These are phyloP conservation scores for Megaceryle maxima DNA, from an alignment of 2,113 vertebrate genomes.

Conservation along the genomic window DNA sequence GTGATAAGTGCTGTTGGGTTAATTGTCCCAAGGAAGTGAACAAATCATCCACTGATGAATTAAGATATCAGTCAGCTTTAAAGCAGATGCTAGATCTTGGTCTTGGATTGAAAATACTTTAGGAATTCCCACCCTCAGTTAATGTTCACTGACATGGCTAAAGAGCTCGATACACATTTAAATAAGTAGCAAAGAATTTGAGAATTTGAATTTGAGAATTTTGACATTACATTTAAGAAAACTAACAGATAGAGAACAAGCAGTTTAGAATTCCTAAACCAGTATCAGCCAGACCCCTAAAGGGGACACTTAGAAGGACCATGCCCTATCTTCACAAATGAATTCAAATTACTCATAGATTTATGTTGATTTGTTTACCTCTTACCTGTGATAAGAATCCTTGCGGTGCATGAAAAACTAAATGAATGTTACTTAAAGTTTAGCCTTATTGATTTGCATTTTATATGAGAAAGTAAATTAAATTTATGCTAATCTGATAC, in stretches of 20 bases:
- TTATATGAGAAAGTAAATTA: slow-evolving; percentile 17
- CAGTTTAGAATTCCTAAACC: background rate
- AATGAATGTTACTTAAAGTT: slow-evolving; percentile 34
- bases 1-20: background rate
- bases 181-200: background rate
- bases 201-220: too few relatives aligned
- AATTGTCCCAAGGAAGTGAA: background rate
- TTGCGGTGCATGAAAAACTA: slow-evolving; percentile 7
- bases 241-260: background rate
- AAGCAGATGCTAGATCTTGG: background rate
- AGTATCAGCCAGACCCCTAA: background rate
- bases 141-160: background rate
- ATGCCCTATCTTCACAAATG: background rate
- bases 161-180: background rate
- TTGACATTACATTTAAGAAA: background rate
- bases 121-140: background rate
- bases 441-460: slow-evolving; percentile 53
- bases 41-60: background rate
- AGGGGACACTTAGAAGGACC: background rate
- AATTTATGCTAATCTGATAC: slow-evolving; percentile 42
- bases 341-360: background rate
- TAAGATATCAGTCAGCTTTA: background rate
- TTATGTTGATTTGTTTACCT: slow-evolving; percentile 18
- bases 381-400: background rate
- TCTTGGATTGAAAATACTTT: background rate